Conservation (phyloP, 2,113 vertebrate genomes). For the Oncorhynchus nerka region DNA sequence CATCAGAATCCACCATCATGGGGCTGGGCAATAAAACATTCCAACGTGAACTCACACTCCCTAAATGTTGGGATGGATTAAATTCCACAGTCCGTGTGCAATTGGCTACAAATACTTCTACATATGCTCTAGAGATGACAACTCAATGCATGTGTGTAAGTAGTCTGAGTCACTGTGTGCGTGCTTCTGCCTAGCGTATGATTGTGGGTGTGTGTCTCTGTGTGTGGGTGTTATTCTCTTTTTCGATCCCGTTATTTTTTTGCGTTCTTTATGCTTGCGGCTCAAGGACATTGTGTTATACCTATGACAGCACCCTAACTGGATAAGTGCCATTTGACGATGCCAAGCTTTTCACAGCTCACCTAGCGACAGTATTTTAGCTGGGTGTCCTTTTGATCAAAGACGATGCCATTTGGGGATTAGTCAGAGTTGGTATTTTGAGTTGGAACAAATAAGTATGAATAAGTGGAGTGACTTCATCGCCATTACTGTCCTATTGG, state of each 20-base stretch:
- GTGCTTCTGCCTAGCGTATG: neutral
- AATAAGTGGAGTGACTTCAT: neutral
- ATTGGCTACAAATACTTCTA: neutral
- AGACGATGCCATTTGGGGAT: constrained; percentile 40
- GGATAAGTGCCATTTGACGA: constrained; percentile 62
- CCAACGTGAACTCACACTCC: neutral
- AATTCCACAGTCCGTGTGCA: neutral
- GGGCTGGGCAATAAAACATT: constrained; percentile 29
- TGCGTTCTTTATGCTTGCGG: constrained; percentile 48
- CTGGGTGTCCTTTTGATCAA: constrained; percentile 34
- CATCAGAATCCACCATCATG: constrained; percentile 23
- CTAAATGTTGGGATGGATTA: neutral
- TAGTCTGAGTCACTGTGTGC: neutral
- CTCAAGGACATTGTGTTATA: constrained; percentile 68
- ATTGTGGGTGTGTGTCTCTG: neutral
- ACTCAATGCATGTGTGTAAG: neutral
- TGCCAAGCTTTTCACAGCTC: constrained; percentile 44
- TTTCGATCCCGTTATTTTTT: constrained; percentile 42
- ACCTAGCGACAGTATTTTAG: constrained; percentile 21
- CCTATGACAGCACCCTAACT: constrained; percentile 59
- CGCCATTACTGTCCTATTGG: neutral
- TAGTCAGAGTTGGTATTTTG: constrained; percentile 18
- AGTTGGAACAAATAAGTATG: neutral
- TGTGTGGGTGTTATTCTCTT: constrained; percentile 54
- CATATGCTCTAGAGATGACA: neutral